Evolutionary conservation across 2,113 vertebrate genomes (phyloP), one percentile per base, ranked within the genome.

Genomic region (Poecile atricapillus): DNA sequence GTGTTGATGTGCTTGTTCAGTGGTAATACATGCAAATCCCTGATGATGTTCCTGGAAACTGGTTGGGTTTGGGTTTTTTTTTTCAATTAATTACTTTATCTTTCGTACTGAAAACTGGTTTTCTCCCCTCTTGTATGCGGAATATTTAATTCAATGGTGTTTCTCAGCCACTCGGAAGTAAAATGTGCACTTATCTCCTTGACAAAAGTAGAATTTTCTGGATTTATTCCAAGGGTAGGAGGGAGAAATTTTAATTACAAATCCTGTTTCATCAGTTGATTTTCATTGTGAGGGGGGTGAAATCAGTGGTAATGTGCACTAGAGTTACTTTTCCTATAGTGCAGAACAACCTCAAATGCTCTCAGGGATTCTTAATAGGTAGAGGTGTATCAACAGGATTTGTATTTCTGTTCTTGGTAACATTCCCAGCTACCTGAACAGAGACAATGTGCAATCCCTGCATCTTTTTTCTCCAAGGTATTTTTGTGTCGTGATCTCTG

Each of bases 11-110:
- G 37, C 39, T 59, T 84, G 18, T 46, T 77, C 37, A 64, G 31
- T 76, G 33, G 27, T 71, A 89, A 94, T 87, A 39, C 37, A 85
- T 94, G 91, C 62, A 87, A 87, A 92, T 90, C 83, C 71, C 46
- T 46, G 20, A 37, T 28, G 35, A 83, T 5, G 56, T 25, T 68
- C 13, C 49, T 82, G 74, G 58, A 86, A 90, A 87, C 6, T 2
- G 21, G 53, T 18, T 60, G 60, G 20, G 6, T 2, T 59, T 27
- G 37, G 46, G 28, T 47, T 43, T 33, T 9, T 7, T 47, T 52
- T n/a, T 25, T 6, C 3, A 67, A 37, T 39, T 78, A 88, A 83
- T 86, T 82, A 75, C 56, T 75, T 83, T 68, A 37, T 80, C 63
- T 86, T 79, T 76, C 79, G 13, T 49, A 28, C 27, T 13, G 16